A percentile compares a stretch with the other conserved stretches of the same genome.
phyloP scores from a whole-genome alignment of 2,888 invertebrate genomes.

The Cryptocephalus primarius region DNA sequence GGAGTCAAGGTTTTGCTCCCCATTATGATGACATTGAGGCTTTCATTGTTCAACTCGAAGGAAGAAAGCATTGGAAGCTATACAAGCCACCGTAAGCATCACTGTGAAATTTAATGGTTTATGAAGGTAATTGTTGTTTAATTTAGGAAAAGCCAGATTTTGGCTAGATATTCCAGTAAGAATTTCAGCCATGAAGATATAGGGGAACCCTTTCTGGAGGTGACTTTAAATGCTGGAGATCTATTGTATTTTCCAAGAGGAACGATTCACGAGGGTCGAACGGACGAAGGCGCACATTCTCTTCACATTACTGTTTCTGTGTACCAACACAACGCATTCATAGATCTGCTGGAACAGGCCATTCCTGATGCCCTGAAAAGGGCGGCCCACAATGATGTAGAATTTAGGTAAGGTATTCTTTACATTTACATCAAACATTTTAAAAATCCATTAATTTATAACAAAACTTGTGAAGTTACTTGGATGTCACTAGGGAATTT shows the following conservation, averaged over 20 bases:
- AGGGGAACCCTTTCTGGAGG: slow-evolving; percentile 68
- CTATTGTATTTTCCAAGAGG: slow-evolving; percentile 89
- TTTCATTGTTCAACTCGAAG: slow-evolving; percentile 92
- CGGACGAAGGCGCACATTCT: slow-evolving; percentile 72
- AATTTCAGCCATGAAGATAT: slow-evolving; percentile 67
- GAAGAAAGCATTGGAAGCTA: slow-evolving; percentile 86
- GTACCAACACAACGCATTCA: slow-evolving; percentile 84
- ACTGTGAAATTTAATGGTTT: neutral
- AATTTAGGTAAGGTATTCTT: slow-evolving; percentile 47
- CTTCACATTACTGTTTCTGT: slow-evolving; percentile 90
- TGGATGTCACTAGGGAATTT: too few relatives aligned
- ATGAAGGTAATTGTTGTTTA: neutral
- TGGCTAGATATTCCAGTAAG: slow-evolving; percentile 75
- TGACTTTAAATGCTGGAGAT: slow-evolving; percentile 75
- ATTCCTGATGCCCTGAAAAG: slow-evolving; percentile 63
- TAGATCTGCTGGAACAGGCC: slow-evolving; percentile 73
- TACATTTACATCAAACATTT: too few relatives aligned
- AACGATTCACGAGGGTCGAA: slow-evolving; percentile 74
- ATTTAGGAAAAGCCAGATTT: slow-evolving; percentile 24
- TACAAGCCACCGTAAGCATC: slow-evolving; percentile 59
- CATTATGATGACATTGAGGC: slow-evolving; percentile 99
- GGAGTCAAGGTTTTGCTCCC: slow-evolving; percentile 95
- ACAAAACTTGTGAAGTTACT: too few relatives aligned
- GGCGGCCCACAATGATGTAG: slow-evolving; percentile 59
- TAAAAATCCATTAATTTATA: too few relatives aligned